Base-by-base conservation (phyloP, 2,888 invertebrate species). In the Cotesia congregata region DNA sequence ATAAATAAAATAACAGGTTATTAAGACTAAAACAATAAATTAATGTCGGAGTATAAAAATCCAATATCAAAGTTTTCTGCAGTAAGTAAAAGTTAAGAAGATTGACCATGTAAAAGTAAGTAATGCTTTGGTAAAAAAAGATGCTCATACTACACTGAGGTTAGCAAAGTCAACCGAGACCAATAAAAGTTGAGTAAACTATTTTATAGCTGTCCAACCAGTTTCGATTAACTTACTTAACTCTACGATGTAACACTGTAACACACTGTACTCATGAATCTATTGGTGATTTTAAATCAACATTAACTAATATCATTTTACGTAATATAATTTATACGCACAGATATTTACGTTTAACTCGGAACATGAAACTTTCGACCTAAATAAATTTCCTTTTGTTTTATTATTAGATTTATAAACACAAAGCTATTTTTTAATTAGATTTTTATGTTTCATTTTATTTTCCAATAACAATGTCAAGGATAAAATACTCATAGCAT, bases 121-220 rank as follows among this genome's bases (percentile, higher is more conserved):
- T 15, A 6, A 62, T 17, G 17, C 5, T 17, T 62, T 62, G 17
- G 2, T 2, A 17, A 20, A 15, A 62, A 62, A 62, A 9, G 20
- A 62, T 62, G 62, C 15, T 62, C 62, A 62, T 17, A 17, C 17
- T 9, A 62, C 5, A 17, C 17, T 9, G 62, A 62, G 62, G 20
- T 17, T 62, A 50, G 50, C 12, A 15, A 20, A 62, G 62, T 62
- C 62, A 62, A 62, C 17, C 15, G 62, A 20, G 62, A 62, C 17
- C 20, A 17, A 62, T 62, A 62, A 62, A 62, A 62, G 6, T 62
- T 20, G 15, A 62, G 20, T 62, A 62, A 20, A 50, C 17, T 62
- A 62, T 62, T 62, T 62, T 62, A 62, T 62, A 17, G 62, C 20
- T 20, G 62, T 62, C 62, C 62, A 62, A 17, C 17, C 62, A 17